Evolutionary conservation across 2,797 vertebrate genomes (phyloP).

Genomic region (Gymnodraco acuticeps): DNA sequence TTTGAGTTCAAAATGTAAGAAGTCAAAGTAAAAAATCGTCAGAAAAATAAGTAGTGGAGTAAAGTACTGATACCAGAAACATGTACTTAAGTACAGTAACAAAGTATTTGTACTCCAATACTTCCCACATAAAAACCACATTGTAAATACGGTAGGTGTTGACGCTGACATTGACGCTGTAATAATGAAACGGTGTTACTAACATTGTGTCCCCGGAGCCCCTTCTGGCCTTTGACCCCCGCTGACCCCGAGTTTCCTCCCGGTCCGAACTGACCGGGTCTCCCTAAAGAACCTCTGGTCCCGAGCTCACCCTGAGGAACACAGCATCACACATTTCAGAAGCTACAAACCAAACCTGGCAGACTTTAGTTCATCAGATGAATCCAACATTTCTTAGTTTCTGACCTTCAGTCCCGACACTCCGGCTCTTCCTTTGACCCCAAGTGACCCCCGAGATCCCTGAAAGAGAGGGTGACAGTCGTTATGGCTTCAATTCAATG

Average conservation of each 20-base stretch:
- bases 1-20: too few species aligned
- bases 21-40: too few species aligned
- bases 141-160: too few species aligned
- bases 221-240: constrained; percentile 78
- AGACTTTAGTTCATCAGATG: not conserved
- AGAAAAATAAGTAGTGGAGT: too few species aligned
- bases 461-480: constrained; percentile 31
- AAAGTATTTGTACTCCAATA: too few species aligned
- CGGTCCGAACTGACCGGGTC: constrained; percentile 75
- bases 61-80: too few species aligned
- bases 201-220: constrained; percentile 73
- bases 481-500: too few species aligned
- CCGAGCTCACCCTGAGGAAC: constrained; percentile 77
- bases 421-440: constrained; percentile 74
- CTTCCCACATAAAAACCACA: too few species aligned
- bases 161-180: too few species aligned
- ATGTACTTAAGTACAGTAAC: too few species aligned
- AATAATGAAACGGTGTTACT: constrained; percentile 42
- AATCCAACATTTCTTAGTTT: not conserved
- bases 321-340: not conserved
- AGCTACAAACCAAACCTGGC: not conserved
- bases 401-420: constrained; percentile 68
- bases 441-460: constrained; percentile 76
- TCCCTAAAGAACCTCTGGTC: constrained; percentile 67
- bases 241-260: constrained; percentile 76